Conservation (phyloP, 2,797 vertebrate genomes). For the Serranus cabrilla region DNA sequence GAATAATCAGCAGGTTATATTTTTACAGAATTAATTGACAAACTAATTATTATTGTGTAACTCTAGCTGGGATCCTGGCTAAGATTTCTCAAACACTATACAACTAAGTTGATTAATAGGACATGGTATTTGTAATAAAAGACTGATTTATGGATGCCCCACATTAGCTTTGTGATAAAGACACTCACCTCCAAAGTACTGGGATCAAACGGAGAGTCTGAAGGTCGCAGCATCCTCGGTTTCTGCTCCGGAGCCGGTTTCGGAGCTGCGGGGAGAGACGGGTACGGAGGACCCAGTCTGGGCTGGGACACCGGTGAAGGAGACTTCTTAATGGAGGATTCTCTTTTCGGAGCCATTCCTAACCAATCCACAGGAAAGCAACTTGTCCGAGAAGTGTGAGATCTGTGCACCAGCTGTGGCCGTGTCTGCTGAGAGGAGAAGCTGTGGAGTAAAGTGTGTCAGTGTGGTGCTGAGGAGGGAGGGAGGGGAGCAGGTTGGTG, state of each 20-base stretch:
- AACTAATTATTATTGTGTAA: neutral
- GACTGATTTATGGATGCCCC: constrained; percentile 38
- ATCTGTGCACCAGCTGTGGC: constrained; percentile 27
- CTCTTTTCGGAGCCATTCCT: constrained; percentile 85
- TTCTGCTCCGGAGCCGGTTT: constrained; percentile 80
- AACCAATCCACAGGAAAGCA: no score
- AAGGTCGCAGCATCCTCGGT: constrained; percentile 84
- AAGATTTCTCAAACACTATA: neutral
- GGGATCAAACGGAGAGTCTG: constrained; percentile 85
- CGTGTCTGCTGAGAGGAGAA: constrained; percentile 41
- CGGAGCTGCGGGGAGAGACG: constrained; percentile 71
- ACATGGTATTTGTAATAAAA: neutral
- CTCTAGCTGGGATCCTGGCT: neutral
- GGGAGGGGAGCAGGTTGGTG: constrained; percentile 39
- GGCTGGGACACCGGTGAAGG: constrained; percentile 77
- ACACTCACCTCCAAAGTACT: constrained; percentile 86
- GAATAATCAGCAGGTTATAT: constrained; percentile 4
- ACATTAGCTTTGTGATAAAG: constrained; percentile 59
- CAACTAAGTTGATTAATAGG: neutral
- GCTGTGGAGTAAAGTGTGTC: constrained; percentile 75
- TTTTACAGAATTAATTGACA: neutral
- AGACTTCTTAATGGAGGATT: constrained; percentile 85
- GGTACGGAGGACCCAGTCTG: constrained; percentile 86
- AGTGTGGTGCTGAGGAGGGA: constrained; percentile 57
- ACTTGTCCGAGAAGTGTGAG: neutral